Base-by-base conservation (phyloP, 2,888 invertebrate genomes). In the Cerceris ruficornis region DNA sequence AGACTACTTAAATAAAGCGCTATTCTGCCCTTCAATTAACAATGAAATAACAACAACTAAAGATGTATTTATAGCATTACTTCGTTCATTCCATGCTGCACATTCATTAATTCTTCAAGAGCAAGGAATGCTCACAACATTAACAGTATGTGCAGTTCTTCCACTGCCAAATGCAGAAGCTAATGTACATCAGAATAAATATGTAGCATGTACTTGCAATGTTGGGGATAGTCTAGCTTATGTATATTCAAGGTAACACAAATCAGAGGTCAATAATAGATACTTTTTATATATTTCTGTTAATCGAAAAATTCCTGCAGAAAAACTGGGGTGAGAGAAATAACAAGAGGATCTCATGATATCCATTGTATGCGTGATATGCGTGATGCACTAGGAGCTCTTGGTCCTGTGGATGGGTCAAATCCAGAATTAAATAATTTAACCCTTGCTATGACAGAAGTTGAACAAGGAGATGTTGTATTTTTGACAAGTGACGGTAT, bases 151-250 rank as follows among this genome's bases (percentile, higher is more conserved):
- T 61, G 94, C 97, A 28, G 94, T 97, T 64, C 93, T 96, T 78
- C 96, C 96, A 61, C 89, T 96, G 82, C 86, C 88, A 42, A 85
- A 70, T 69, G 58, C 84, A n/a, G 85, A 81, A 52, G 73, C 85
- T n/a, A 86, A 89, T 76, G 81, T 87, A 67, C 80, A 75, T 59
- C 82, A 91, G 66, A 93, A 92, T 65, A 94, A 94, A 86, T 95
- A 95, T 89, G 94, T 96, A 60, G 96, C 96, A 52, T 98, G 98
- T 91, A 95, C 96, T 62, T 97, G 97, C 90, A 98, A 98, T 92
- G 97, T 98, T 17, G 98, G 98, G 0, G 98, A 98, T 91, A 97
- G 96, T 59, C 93, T 97, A 82, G 97, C 97, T n/a, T 98, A 97
- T 90, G 96, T 98, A 72, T 97, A 97, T 93, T 94, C 95, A 9